A percentile compares a stretch with the other conserved stretches of the same genome.
These are phyloP conservation scores for Myiozetetes cayanensis DNA, from an alignment of 2,113 vertebrate genomes.

Conservation along the genomic window DNA sequence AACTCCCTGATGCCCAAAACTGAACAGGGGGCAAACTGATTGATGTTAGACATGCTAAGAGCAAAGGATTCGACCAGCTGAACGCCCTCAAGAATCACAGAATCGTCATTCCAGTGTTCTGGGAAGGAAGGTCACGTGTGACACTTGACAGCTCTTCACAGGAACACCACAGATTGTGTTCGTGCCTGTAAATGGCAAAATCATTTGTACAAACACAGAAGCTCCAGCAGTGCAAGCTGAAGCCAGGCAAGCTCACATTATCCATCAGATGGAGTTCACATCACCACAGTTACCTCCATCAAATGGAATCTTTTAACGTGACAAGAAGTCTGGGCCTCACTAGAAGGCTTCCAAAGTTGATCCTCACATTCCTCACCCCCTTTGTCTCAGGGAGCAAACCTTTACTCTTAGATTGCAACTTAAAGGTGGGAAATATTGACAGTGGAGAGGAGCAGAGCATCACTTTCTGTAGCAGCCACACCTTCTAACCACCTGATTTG, in stretches of 20 bases:
- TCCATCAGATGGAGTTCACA: not conserved
- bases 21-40: not conserved
- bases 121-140: not conserved
- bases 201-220: not conserved
- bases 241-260: not conserved
- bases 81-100: not conserved
- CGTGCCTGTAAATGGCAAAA: not conserved
- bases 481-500: not conserved
- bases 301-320: not conserved
- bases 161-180: not conserved
- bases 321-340: not conserved
- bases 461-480: not conserved
- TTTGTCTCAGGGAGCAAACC: not conserved
- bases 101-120: not conserved
- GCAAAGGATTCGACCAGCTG: not conserved
- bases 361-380: not conserved
- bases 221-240: not conserved
- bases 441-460: not conserved
- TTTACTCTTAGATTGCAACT: not conserved
- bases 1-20: not conserved
- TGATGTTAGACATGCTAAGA: not conserved
- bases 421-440: not conserved
- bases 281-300: not conserved
- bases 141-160: not conserved
- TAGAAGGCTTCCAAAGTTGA: not conserved